Evolutionary conservation across 2,888 invertebrate species (phyloP).

Genomic region (Cheilosia urbana): DNA sequence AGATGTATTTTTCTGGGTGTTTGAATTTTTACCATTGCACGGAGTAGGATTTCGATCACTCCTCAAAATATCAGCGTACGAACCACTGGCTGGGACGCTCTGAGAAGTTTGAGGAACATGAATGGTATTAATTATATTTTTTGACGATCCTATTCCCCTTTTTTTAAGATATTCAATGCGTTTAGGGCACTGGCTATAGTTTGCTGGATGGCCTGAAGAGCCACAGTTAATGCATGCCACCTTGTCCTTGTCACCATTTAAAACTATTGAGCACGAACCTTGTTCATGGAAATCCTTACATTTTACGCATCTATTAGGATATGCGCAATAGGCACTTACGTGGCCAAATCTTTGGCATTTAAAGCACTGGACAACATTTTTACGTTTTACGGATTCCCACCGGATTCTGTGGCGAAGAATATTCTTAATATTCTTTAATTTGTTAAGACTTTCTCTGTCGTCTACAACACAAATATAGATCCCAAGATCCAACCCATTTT

Average conservation of each 20-base stretch:
- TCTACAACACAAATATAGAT: not conserved
- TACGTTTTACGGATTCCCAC: conserved; percentile 1
- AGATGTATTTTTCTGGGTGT: too few relatives aligned
- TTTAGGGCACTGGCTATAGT: conserved; percentile 6
- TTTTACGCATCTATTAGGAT: not conserved
- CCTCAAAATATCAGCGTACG: not conserved
- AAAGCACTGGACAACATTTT: not conserved
- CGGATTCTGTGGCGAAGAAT: conserved; percentile 3
- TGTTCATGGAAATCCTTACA: not conserved
- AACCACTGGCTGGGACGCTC: not conserved
- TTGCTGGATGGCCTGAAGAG: not conserved
- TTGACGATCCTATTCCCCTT: too few relatives aligned
- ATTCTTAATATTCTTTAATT: conserved; percentile 1
- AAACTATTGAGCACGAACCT: not conserved
- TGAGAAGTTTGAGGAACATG: not conserved
- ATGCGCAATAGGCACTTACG: not conserved
- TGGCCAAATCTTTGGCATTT: not conserved
- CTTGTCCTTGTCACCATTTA: not conserved
- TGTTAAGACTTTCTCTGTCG: not conserved
- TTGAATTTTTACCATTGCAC: not conserved
- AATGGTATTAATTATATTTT: not conserved
- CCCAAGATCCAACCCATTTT: not conserved
- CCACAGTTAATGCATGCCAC: conserved; percentile 4
- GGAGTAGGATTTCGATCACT: not conserved
- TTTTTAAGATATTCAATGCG: not conserved